Conservation (phyloP, 2,797 vertebrate species). For the Alcedo atthis region DNA sequence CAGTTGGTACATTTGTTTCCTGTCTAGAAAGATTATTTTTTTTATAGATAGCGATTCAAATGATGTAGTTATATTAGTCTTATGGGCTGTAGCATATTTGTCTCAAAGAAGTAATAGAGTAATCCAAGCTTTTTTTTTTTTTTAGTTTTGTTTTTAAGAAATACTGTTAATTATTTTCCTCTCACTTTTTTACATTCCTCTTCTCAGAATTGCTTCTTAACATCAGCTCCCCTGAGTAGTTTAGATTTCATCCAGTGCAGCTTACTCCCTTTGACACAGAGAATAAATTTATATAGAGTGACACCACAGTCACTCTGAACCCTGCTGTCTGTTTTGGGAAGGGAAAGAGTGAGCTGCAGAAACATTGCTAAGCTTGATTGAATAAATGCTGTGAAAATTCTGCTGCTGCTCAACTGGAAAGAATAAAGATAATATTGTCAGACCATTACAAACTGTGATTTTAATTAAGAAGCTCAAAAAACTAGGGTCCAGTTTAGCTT, state of each 20-base stretch:
- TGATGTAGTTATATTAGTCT: background rate
- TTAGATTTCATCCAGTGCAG: constrained; percentile 54
- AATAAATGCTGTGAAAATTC: constrained; percentile 82
- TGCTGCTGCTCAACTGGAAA: constrained; percentile 81
- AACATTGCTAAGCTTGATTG: constrained; percentile 77
- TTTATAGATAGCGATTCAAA: background rate
- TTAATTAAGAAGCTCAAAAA: constrained; percentile 86
- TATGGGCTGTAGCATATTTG: background rate
- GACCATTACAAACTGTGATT: constrained; percentile 82
- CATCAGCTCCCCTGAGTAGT: constrained; percentile 44
- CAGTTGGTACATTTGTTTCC: background rate
- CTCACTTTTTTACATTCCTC: background rate
- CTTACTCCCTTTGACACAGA: constrained; percentile 50
- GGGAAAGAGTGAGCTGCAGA: constrained; percentile 68
- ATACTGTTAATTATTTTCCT: background rate
- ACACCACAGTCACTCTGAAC: constrained; percentile 64
- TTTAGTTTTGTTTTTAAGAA: background rate
- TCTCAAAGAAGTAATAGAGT: background rate
- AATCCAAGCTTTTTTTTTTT: background rate
- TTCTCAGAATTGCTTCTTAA: constrained; percentile 39
- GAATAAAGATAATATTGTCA: constrained; percentile 83
- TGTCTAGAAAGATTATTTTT: background rate
- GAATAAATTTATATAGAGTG: constrained; percentile 57
- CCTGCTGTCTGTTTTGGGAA: constrained; percentile 67
- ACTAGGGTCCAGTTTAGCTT: constrained; percentile 82